Evolutionary conservation across 2,888 invertebrate species (phyloP).

Genomic region (Geophilus truncorum): DNA sequence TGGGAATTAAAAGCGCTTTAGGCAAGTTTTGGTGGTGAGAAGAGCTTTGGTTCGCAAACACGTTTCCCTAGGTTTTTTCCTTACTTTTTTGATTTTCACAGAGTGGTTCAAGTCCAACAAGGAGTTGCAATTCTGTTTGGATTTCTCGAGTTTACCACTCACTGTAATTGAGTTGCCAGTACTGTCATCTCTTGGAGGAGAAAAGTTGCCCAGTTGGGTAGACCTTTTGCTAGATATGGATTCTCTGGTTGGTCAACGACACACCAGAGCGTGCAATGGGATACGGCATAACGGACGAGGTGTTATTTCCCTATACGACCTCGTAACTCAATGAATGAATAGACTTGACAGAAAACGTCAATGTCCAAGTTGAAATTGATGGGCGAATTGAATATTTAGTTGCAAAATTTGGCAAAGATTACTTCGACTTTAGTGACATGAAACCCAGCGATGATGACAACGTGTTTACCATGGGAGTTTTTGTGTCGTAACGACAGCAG

Average conservation of each 20-base stretch:
- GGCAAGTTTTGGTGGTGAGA: neutral
- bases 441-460: no score
- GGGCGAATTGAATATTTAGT: no score
- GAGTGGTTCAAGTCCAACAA: neutral
- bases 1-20: constrained; percentile 1
- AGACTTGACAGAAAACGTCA: neutral
- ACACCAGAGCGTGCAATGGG: neutral
- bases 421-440: no score
- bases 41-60: neutral
- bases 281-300: neutral
- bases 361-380: neutral
- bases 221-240: constrained; percentile 14
- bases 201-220: neutral
- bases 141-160: constrained; percentile 3
- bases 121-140: constrained; percentile 13
- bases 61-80: neutral
- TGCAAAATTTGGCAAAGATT: neutral
- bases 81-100: neutral
- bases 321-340: neutral
- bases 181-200: neutral
- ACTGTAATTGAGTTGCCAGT: constrained; percentile 5
- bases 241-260: neutral
- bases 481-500: no score
- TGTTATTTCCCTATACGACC: neutral
- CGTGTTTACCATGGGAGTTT: no score